phyloP scores from a whole-genome alignment of 1,140 invertebrate genomes.

The Plutomurus gul region DNA sequence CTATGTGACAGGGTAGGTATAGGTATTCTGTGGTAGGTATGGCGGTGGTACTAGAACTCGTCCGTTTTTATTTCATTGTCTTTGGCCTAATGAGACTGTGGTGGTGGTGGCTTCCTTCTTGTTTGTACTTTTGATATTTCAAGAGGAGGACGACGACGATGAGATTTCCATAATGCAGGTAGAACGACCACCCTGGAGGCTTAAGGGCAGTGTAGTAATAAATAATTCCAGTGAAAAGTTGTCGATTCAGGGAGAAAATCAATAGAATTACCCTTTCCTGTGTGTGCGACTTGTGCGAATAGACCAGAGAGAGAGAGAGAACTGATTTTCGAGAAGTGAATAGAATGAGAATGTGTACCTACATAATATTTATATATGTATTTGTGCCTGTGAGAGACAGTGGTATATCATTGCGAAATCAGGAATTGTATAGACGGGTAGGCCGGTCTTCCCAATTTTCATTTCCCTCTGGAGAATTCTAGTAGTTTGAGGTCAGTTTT shows the following conservation, averaged over 20 bases:
- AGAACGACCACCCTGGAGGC: no score
- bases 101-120: neutral
- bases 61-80: constrained; percentile 15
- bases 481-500: constrained; percentile 29
- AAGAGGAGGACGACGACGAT: no score
- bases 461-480: neutral
- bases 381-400: neutral
- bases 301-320: no score
- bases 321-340: no score
- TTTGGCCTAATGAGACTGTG: neutral
- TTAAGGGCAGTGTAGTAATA: no score
- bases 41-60: no score
- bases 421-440: neutral
- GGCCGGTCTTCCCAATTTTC: neutral
- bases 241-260: neutral
- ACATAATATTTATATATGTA: no score
- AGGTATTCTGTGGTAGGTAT: no score
- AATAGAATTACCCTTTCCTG: no score
- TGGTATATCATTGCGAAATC: neutral
- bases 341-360: no score
- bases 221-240: constrained; percentile 20
- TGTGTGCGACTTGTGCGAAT: no score
- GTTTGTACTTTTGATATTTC: neutral
- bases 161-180: neutral
- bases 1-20: no score